These are phyloP conservation scores for Lissonota sp. DNA, from an alignment of 2,888 invertebrate species.

Conservation along the genomic window DNA sequence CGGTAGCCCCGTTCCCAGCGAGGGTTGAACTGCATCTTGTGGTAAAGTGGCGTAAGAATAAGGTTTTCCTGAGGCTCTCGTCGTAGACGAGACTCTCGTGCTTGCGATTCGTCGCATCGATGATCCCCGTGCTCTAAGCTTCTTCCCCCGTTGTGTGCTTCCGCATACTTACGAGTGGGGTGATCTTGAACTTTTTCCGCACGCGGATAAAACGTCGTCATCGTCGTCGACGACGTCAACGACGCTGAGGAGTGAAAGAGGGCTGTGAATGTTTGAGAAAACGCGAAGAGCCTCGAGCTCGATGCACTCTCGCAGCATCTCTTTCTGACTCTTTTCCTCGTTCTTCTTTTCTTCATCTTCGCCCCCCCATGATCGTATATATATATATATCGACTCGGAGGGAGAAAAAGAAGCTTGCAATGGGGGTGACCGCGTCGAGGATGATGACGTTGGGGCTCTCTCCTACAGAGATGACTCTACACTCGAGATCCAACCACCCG, in stretches of 20 bases:
- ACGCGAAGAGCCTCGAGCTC: slow-evolving; percentile 34
- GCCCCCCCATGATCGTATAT: slow-evolving; percentile 18
- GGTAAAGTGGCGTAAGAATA: slow-evolving; percentile 83
- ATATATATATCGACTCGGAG: slow-evolving; percentile 30
- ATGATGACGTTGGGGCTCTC: slow-evolving; percentile 75
- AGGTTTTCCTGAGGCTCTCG: slow-evolving; percentile 77
- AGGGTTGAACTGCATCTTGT: slow-evolving; percentile 77
- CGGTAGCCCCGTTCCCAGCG: slow-evolving; percentile 30
- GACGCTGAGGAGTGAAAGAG: slow-evolving; percentile 39
- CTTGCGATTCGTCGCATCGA: slow-evolving; percentile 62
- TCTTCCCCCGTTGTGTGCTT: slow-evolving; percentile 28
- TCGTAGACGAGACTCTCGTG: slow-evolving; percentile 59
- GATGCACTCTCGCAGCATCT: slow-evolving; percentile 65
- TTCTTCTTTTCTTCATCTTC: slow-evolving; percentile 41
- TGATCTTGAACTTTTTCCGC: slow-evolving; percentile 61
- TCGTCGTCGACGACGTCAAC: slow-evolving; percentile 42
- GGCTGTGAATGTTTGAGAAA: slow-evolving; percentile 48
- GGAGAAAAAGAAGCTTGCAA: slow-evolving; percentile 64
- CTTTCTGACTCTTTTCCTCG: slow-evolving; percentile 68
- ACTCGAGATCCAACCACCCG: slow-evolving; percentile 78
- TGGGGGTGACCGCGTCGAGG: slow-evolving; percentile 61
- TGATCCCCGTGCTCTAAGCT: slow-evolving; percentile 36
- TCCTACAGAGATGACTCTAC: slow-evolving; percentile 79
- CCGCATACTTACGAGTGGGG: slow-evolving; percentile 40
- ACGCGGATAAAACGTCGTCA: slow-evolving; percentile 48